phyloP scores from a whole-genome alignment of 2,888 invertebrate genomes.

The Luperina testacea region DNA sequence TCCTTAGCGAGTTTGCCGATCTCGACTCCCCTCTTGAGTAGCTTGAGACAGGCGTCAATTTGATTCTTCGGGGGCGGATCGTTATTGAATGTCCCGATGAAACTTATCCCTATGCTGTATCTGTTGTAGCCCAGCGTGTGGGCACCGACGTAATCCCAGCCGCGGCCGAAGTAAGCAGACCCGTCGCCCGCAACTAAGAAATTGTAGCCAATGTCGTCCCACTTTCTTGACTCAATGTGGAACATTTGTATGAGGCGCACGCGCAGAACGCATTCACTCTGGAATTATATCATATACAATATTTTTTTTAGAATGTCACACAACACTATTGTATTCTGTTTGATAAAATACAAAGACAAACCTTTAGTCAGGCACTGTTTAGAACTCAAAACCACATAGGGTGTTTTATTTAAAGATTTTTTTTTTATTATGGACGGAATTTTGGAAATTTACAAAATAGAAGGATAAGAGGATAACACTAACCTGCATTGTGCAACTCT shows the following conservation, averaged over 20 bases:
- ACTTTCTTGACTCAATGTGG: conserved; percentile 92
- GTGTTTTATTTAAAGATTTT: too few relatives aligned
- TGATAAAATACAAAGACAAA: background rate
- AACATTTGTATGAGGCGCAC: conserved; percentile 92
- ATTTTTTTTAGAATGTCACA: background rate
- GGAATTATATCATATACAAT: conserved; percentile 66
- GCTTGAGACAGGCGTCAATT: conserved; percentile 90
- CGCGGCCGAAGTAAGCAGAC: conserved; percentile 93
- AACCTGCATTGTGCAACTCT: conserved; percentile 90
- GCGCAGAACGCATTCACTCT: conserved; percentile 90
- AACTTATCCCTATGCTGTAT: conserved; percentile 92
- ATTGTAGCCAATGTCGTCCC: conserved; percentile 93
- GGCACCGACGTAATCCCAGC: conserved; percentile 93
- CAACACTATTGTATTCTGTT: background rate
- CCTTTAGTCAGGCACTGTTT: background rate
- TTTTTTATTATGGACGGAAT: background rate
- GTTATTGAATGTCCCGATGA: conserved; percentile 92
- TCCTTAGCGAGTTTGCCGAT: conserved; percentile 90
- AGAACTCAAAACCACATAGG: background rate
- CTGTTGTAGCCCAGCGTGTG: conserved; percentile 92
- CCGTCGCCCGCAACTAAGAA: conserved; percentile 95
- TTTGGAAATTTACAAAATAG: background rate
- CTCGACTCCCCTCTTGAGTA: conserved; percentile 91
- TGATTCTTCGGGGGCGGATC: conserved; percentile 87
- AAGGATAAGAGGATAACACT: conserved; percentile 16